Conservation (phyloP, 23 tunicate species). For the Aplidium turbinatum region DNA sequence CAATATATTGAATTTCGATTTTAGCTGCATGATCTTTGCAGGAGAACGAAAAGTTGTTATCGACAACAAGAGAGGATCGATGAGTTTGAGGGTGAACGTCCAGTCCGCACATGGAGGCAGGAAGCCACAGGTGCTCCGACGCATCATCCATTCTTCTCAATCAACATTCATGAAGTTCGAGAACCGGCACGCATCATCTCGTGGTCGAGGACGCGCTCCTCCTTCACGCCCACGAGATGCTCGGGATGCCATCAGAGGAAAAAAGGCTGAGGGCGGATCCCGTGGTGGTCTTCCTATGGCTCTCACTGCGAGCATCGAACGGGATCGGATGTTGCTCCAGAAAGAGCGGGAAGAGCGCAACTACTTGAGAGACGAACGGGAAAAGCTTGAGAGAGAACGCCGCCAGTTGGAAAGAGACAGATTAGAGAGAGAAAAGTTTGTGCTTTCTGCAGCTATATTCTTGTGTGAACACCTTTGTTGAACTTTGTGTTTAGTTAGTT, state of each 20-base stretch:
- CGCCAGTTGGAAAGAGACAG: slow-evolving; percentile 66
- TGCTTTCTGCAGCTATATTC: no score
- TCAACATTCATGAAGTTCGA: not conserved
- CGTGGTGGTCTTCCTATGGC: not conserved
- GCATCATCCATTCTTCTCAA: not conserved
- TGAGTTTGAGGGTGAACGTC: slow-evolving; percentile 61
- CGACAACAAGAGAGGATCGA: slow-evolving; percentile 45
- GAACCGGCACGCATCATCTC: not conserved
- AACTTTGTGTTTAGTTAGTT: no score
- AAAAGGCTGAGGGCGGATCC: not conserved
- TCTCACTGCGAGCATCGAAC: slow-evolving; percentile 15
- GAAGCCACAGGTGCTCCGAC: not conserved
- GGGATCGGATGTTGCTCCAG: slow-evolving; percentile 36
- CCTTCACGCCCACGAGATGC: slow-evolving; percentile 5
- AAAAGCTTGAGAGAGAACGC: slow-evolving; percentile 55
- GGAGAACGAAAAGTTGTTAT: slow-evolving; percentile 57
- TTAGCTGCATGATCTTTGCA: no score
- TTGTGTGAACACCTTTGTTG: no score
- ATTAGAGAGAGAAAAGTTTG: slow-evolving; percentile 48
- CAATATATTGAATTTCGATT: no score
- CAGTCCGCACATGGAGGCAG: slow-evolving; percentile 18
- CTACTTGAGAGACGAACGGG: slow-evolving; percentile 34
- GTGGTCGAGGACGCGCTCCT: slow-evolving; percentile 9
- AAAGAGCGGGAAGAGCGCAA: slow-evolving; percentile 59
- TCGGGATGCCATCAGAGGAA: slow-evolving; percentile 11